Conservation (phyloP, 2,113 vertebrate species). For the Prunella himalayana region DNA sequence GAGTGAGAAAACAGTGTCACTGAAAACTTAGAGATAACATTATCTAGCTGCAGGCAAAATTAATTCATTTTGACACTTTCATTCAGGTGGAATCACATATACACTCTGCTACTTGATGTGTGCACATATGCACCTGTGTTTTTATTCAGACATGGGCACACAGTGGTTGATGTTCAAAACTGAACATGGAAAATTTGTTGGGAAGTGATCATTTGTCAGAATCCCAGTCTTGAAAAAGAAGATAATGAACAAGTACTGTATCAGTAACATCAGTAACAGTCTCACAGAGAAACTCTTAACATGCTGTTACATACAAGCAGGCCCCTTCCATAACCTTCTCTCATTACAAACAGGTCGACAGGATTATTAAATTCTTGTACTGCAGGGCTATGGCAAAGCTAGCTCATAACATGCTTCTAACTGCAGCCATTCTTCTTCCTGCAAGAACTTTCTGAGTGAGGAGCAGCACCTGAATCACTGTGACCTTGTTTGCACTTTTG, state of each 20-base stretch:
- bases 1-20: background rate
- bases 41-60: slow-evolving; percentile 7
- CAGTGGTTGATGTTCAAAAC: background rate
- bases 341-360: background rate
- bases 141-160: background rate
- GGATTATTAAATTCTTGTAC: background rate
- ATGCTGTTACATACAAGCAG: background rate
- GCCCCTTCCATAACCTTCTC: background rate
- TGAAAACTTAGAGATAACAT: slow-evolving; percentile 1
- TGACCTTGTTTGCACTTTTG: background rate
- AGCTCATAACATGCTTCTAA: background rate
- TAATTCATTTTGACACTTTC: slow-evolving; percentile 31
- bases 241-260: background rate
- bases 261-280: background rate
- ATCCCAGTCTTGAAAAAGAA: background rate
- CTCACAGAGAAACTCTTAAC: background rate
- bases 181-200: background rate
- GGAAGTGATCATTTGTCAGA: slow-evolving; percentile 13
- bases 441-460: background rate
- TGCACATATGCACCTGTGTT: background rate
- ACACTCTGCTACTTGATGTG: background rate
- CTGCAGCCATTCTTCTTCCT: background rate
- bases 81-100: background rate
- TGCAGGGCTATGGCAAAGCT: background rate
- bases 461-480: background rate